A percentile compares a stretch with the other conserved stretches of the same genome.
These are phyloP conservation scores for Paguma larvata DNA, from an alignment of 2,797 vertebrate genomes.

Conservation along the genomic window DNA sequence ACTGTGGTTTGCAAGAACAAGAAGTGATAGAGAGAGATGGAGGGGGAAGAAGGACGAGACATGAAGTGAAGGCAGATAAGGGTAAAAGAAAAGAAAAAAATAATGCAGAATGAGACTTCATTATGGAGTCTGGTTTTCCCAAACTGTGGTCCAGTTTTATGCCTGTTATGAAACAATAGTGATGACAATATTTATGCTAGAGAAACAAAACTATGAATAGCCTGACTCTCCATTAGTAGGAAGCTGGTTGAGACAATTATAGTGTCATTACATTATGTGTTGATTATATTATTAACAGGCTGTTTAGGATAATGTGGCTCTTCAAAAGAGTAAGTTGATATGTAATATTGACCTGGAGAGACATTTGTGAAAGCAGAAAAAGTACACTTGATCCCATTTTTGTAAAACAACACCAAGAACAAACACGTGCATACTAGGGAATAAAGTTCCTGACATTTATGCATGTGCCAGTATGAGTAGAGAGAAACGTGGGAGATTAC, in stretches of 20 bases:
- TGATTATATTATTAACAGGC: not conserved
- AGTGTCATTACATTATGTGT: too few relatives aligned
- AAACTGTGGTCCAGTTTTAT: not conserved
- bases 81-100: not conserved
- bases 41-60: too few relatives aligned
- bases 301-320: not conserved
- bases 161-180: not conserved
- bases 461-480: accelerated
- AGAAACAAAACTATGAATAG: not conserved
- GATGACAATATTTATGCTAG: not conserved
- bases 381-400: not conserved
- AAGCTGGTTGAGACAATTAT: not conserved
- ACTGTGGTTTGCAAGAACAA: too few relatives aligned
- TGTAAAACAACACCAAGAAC: not conserved
- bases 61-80: not conserved
- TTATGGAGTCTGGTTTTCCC: not conserved
- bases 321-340: not conserved
- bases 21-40: not conserved
- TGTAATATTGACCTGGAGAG: not conserved
- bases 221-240: not conserved
- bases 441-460: not conserved
- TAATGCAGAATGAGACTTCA: not conserved
- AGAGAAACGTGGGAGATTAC: not conserved
- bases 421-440: not conserved
- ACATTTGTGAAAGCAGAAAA: not conserved